Percentiles rank a stretch among this genome's conserved stretches.
Conservation (phyloP, 2,797 vertebrate genomes). For the Orestias chungarensis region DNA sequence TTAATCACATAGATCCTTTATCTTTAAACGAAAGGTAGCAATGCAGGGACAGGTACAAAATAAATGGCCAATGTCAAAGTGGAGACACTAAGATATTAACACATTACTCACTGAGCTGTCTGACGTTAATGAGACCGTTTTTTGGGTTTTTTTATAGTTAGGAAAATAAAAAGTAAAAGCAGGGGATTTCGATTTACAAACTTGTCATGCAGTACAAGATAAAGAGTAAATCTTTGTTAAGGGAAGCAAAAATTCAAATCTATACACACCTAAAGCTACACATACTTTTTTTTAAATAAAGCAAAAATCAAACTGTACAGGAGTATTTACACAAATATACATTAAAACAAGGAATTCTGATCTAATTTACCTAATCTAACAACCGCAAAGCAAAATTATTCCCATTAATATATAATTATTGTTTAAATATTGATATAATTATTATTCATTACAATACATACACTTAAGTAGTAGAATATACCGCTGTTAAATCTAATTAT, state of each 20-base stretch:
- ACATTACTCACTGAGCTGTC: conserved; percentile 54
- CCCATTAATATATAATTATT: not conserved
- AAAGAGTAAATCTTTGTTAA: conserved; percentile 11
- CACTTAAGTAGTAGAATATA: not conserved
- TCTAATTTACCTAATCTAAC: too few relatives aligned
- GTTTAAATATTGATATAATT: not conserved
- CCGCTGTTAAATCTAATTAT: too few relatives aligned
- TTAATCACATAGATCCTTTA: conserved; percentile 13
- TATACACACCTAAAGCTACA: not conserved
- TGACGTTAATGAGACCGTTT: conserved; percentile 51
- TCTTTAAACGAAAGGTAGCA: conserved; percentile 1
- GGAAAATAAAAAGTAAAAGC: conserved; percentile 33
- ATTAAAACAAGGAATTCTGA: too few relatives aligned
- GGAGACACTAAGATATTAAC: conserved; percentile 51
- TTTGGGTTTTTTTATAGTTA: conserved; percentile 40
- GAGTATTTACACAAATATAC: too few relatives aligned
- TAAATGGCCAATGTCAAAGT: conserved; percentile 43
- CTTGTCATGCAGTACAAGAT: conserved; percentile 25
- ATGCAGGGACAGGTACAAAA: conserved; percentile 15
- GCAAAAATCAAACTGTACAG: not conserved
- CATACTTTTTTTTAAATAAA: too few relatives aligned
- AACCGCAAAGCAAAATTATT: not conserved
- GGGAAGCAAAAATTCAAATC: not conserved
- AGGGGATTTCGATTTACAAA: conserved; percentile 33
- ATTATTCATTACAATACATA: not conserved